Base-by-base conservation (phyloP, 2,113 vertebrate genomes). In the Thamnophis sirtalis region DNA sequence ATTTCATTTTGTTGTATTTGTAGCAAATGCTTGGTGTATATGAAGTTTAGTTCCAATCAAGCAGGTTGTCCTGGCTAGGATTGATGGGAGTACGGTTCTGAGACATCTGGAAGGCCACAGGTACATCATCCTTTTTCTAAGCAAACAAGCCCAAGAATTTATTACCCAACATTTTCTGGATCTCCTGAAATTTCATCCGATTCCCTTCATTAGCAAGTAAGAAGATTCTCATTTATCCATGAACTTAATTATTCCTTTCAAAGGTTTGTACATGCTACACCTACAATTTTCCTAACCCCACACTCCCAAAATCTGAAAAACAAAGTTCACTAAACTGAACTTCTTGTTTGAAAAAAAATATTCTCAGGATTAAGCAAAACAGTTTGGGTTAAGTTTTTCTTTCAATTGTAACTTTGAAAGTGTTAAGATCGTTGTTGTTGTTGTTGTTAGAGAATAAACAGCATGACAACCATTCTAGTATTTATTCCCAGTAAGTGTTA, bases 361-460 rank as follows among this genome's bases (percentile, higher is more conserved):
- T 33, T 8, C 15, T 73, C 13, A 19, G 15, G 17, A 73, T 33
- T 38, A 73, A 38, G 33, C 84, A 93, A 58, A 91, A 1, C 0
- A 55, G 19, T 17, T 90, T 92, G 60, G 86, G 88, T 24, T 13
- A 1, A 63, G 21, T 33, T 13, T 33, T 89, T 58, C 9, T 49
- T 95, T 95, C 92, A 48, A 91, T 89, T 95, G 55, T 58, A 94
- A 86, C 55, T 55, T 60, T 43, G 85, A 55, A 50, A 88, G 5
- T 0, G 89, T 95, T 84, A 80, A 53, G 93, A 49, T 5, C 49
- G 0, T 8, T 38, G n/a, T 28, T 28, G 26, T 43, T 89, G 88
- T 28, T 51, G 28, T 48, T 89, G 60, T n/a, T 53, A 19, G 17
- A 86, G 55, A 91, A 60, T 92, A 4, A 93, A 94, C 89, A 90